Evolutionary conservation across 1,140 invertebrate genomes (phyloP).

Genomic region (Sarcophaga bullata): DNA sequence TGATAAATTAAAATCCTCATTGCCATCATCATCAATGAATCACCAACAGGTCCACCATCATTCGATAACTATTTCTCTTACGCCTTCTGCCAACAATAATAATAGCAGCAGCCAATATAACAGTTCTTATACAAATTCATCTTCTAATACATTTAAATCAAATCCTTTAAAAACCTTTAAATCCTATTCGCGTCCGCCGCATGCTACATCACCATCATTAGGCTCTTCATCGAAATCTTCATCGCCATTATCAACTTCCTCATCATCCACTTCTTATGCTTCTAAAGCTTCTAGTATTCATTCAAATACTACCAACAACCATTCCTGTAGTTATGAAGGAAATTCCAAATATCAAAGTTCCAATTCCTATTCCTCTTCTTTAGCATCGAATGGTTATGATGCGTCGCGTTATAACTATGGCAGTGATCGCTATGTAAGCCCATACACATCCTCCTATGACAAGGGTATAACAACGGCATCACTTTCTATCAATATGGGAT

Average conservation of each 20-base stretch:
- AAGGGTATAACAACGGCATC: constrained; percentile 65
- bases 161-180: constrained; percentile 20
- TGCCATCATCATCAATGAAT: constrained; percentile 44
- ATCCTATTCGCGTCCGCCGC: constrained; percentile 28
- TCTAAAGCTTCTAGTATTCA: constrained; percentile 43
- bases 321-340: not conserved
- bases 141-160: not conserved
- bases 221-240: constrained; percentile 30
- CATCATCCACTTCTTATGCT: constrained; percentile 43
- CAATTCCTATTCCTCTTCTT: constrained; percentile 21
- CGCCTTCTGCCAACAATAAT: constrained; percentile 11
- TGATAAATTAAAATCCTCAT: constrained; percentile 50
- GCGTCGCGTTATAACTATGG: constrained; percentile 48
- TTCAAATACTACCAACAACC: constrained; percentile 17
- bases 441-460: constrained; percentile 63
- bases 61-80: constrained; percentile 41
- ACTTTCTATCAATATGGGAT: constrained; percentile 52
- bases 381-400: constrained; percentile 50
- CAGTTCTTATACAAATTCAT: not conserved
- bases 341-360: constrained; percentile 22
- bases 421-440: constrained; percentile 62
- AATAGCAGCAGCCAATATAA: constrained; percentile 44
- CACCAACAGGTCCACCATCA: constrained; percentile 44
- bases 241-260: constrained; percentile 36
- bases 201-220: constrained; percentile 23